Percentiles rank a stretch among this genome's conserved stretches.
Conservation (phyloP, 64 coral and sea anemone species). For the Dendronephthya gigantea region DNA sequence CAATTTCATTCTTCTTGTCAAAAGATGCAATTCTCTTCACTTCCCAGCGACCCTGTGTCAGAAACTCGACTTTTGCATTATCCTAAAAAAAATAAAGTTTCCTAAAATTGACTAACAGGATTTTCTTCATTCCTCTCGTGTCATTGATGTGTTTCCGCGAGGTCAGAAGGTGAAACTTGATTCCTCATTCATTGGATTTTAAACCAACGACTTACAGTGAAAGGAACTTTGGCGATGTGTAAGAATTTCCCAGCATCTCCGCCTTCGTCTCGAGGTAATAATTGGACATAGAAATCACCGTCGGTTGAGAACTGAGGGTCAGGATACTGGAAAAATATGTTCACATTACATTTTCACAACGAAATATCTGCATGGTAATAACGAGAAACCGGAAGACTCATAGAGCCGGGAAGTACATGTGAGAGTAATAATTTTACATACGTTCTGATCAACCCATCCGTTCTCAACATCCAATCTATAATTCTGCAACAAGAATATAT, state of each 20-base stretch:
- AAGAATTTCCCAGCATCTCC: conserved; percentile 31
- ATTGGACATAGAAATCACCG: conserved; percentile 47
- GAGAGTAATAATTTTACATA: neutral
- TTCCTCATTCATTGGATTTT: too few relatives aligned
- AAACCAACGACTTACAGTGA: conserved; percentile 9
- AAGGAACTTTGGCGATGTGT: conserved; percentile 43
- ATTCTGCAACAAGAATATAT: conserved; percentile 24
- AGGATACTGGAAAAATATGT: conserved; percentile 29
- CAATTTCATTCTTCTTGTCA: conserved; percentile 34
- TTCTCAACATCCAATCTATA: neutral
- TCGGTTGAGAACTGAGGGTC: conserved; percentile 28
- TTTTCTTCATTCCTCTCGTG: too few relatives aligned
- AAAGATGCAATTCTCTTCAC: conserved; percentile 34
- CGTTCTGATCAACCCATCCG: conserved; percentile 43
- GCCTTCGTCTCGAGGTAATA: conserved; percentile 28
- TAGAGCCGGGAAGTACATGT: too few relatives aligned
- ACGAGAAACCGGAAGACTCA: too few relatives aligned
- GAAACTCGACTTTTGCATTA: neutral
- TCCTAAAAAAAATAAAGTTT: neutral
- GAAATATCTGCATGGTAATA: too few relatives aligned
- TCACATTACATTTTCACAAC: too few relatives aligned
- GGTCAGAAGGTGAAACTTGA: too few relatives aligned
- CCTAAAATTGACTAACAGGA: too few relatives aligned
- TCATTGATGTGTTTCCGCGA: too few relatives aligned
- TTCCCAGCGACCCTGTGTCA: conserved; percentile 51